Evolutionary conservation across 92 coral and sea anemone species (phyloP).

Genomic region (Pocillopora grandis): DNA sequence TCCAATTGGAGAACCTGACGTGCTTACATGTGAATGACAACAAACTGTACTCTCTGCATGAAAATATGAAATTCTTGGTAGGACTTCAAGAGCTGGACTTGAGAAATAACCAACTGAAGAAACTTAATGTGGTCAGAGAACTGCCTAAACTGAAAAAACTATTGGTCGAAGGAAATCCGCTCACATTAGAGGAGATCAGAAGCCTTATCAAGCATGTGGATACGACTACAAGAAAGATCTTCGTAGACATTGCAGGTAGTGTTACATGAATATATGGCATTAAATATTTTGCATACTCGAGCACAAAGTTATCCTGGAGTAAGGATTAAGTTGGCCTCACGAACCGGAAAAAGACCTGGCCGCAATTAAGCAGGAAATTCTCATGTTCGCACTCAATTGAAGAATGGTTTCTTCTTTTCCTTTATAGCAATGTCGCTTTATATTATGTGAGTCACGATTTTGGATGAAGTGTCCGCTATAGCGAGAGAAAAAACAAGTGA

Average conservation of each 20-base stretch:
- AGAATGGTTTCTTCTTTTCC: too few relatives aligned
- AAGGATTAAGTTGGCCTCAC: rapidly evolving
- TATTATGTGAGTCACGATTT: too few relatives aligned
- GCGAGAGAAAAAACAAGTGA: too few relatives aligned
- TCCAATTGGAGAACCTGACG: too few relatives aligned
- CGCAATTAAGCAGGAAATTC: too few relatives aligned
- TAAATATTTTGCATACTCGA: too few relatives aligned
- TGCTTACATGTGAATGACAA: neutral
- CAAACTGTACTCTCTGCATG: neutral
- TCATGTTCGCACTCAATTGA: too few relatives aligned
- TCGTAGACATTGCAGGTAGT: neutral
- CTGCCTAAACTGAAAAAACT: neutral
- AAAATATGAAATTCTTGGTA: neutral
- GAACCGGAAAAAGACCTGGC: too few relatives aligned
- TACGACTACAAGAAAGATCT: neutral
- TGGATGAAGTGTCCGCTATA: too few relatives aligned
- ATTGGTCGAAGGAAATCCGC: neutral
- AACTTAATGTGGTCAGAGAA: neutral
- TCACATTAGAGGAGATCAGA: neutral
- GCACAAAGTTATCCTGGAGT: too few relatives aligned
- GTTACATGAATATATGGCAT: too few relatives aligned
- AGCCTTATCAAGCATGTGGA: neutral
- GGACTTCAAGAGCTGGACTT: neutral
- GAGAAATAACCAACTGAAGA: neutral
- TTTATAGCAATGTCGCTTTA: too few relatives aligned